Conservation (phyloP, 2,888 invertebrate species). For the Chironomus tentans region DNA sequence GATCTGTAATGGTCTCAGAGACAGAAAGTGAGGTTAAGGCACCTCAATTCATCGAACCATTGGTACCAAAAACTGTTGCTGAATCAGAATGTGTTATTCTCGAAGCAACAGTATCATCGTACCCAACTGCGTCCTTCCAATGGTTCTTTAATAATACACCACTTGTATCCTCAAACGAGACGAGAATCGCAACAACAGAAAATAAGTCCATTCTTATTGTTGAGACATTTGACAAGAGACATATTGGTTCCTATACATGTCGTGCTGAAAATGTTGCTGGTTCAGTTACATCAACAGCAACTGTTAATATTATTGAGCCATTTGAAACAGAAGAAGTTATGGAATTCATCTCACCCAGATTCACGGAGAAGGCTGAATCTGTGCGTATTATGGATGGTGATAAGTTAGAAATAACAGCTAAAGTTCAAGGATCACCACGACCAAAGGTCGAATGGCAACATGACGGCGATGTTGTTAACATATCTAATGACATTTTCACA, state of each 20-base stretch:
- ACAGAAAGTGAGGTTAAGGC: constrained; percentile 54
- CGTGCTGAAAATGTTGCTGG: constrained; percentile 85
- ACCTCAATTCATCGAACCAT: constrained; percentile 62
- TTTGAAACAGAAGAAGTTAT: constrained; percentile 46
- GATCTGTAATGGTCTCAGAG: constrained; percentile 64
- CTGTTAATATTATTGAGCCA: constrained; percentile 51
- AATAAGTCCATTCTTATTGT: constrained; percentile 74
- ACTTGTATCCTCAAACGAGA: constrained; percentile 57
- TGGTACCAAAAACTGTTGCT: constrained; percentile 59
- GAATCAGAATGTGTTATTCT: constrained; percentile 69
- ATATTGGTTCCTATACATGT: constrained; percentile 71
- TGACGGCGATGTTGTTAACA: constrained; percentile 58
- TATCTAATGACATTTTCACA: constrained; percentile 67
- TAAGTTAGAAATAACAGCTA: constrained; percentile 62
- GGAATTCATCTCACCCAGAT: constrained; percentile 62
- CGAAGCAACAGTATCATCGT: constrained; percentile 66
- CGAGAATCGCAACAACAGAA: constrained; percentile 60
- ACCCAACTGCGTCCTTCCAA: constrained; percentile 72
- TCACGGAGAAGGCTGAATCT: constrained; percentile 63
- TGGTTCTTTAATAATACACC: constrained; percentile 74
- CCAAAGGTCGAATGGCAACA: constrained; percentile 77
- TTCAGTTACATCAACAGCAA: constrained; percentile 77
- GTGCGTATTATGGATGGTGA: constrained; percentile 85
- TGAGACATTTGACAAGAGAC: constrained; percentile 58
- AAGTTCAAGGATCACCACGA: constrained; percentile 65